Percentiles rank a stretch among this genome's conserved stretches.
These are phyloP conservation scores for Tromatobia lineatoria DNA, from an alignment of 2,888 invertebrate species.

Conservation along the genomic window DNA sequence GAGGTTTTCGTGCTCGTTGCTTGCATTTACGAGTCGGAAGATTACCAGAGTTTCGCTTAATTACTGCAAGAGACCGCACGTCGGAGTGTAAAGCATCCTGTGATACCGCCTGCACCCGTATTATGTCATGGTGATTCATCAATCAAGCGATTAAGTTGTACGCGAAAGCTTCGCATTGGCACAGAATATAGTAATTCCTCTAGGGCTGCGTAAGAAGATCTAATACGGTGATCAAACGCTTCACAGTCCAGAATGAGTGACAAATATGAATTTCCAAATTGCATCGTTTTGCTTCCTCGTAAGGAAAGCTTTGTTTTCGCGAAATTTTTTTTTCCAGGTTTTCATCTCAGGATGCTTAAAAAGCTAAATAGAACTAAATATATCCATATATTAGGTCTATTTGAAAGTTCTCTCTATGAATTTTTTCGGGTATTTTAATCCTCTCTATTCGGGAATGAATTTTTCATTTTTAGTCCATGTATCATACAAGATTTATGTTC, in stretches of 20 bases:
- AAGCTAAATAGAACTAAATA: no score
- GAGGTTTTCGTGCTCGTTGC: constrained; percentile 62
- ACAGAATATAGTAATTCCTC: constrained; percentile 24
- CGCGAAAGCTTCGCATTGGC: constrained; percentile 8
- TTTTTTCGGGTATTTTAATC: no score
- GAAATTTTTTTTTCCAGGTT: not conserved
- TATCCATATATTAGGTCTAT: no score
- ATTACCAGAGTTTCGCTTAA: constrained; percentile 75
- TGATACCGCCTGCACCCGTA: constrained; percentile 7
- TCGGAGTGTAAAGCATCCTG: not conserved
- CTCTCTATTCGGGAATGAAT: no score
- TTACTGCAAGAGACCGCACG: constrained; percentile 63
- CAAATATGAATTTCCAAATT: not conserved
- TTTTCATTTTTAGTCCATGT: no score
- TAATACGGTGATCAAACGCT: not conserved
- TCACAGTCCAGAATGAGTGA: not conserved
- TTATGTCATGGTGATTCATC: constrained; percentile 50
- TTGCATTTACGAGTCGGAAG: constrained; percentile 70
- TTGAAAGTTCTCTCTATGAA: no score
- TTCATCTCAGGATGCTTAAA: no score
- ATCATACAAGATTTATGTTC: no score
- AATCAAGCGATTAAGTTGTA: constrained; percentile 59
- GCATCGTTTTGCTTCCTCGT: no score
- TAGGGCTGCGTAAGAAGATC: not conserved
- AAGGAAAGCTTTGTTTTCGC: no score